Conservation (phyloP, 1,140 invertebrate genomes). For the Gonatopus flavifemur region DNA sequence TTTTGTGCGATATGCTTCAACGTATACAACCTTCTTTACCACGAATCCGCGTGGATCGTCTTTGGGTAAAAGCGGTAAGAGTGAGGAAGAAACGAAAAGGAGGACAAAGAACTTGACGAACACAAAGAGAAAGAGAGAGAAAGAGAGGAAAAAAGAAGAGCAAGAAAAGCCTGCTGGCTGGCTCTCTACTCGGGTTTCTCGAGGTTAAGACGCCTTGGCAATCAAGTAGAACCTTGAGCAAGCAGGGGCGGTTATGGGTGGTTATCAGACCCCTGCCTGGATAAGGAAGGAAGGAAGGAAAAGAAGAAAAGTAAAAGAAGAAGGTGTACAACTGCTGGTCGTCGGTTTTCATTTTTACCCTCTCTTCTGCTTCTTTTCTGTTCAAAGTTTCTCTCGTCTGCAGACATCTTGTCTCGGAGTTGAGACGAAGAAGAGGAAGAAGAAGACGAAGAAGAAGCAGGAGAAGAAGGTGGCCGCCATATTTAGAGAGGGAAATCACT, state of each 20-base stretch:
- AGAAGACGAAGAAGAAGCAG: conserved; percentile 26
- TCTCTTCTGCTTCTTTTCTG: neutral
- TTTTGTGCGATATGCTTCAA: no score
- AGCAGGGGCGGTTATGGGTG: conserved; percentile 56
- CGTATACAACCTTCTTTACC: no score
- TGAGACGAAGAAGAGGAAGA: conserved; percentile 28
- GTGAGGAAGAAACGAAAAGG: no score
- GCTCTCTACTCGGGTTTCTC: neutral
- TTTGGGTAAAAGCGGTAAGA: no score
- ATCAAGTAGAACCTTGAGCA: conserved; percentile 59
- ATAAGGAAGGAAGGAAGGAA: no score
- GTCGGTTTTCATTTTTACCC: no score
- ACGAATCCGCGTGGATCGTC: no score
- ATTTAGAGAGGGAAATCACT: conserved; percentile 59
- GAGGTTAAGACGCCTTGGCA: conserved; percentile 57
- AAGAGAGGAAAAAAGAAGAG: neutral
- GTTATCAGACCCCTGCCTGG: no score
- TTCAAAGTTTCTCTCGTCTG: neutral
- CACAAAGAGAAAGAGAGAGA: neutral
- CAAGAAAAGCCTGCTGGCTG: conserved; percentile 1
- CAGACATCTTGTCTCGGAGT: no score
- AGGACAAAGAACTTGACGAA: no score
- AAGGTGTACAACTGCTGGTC: conserved; percentile 22
- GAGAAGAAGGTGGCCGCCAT: conserved; percentile 51
- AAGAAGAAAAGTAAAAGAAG: no score